phyloP scores from a whole-genome alignment of 2,797 vertebrate species.

The Notoglanidium macrostoma region DNA sequence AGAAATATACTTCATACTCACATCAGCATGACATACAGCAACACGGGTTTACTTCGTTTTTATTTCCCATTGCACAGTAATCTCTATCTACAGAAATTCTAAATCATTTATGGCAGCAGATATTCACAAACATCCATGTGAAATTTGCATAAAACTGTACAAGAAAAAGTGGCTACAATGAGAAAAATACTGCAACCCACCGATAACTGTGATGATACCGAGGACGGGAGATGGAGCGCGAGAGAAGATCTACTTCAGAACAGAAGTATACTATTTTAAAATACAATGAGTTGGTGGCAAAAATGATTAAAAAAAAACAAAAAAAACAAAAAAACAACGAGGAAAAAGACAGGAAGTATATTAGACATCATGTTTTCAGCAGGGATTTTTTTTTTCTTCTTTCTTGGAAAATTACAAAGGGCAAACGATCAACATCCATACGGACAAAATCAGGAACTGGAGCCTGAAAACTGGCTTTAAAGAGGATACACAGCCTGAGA shows the following conservation, averaged over 20 bases:
- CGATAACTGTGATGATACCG: conserved; percentile 74
- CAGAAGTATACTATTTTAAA: conserved; percentile 60
- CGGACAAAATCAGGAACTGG: conserved; percentile 67
- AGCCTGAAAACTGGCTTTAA: conserved; percentile 53
- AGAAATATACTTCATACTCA: too few species aligned
- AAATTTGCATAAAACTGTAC: conserved; percentile 81
- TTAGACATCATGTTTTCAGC: conserved; percentile 63
- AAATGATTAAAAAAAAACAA: conserved; percentile 58
- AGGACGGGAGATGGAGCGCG: conserved; percentile 57
- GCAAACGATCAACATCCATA: conserved; percentile 67
- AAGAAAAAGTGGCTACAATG: conserved; percentile 80
- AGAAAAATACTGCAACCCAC: conserved; percentile 81
- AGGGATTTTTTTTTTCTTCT: conserved; percentile 54
- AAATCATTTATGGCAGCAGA: conserved; percentile 81
- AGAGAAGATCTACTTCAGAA: conserved; percentile 69
- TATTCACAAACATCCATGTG: conserved; percentile 83
- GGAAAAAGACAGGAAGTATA: conserved; percentile 43
- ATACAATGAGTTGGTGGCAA: conserved; percentile 50
- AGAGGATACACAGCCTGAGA: conserved; percentile 31
- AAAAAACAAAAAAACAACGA: conserved; percentile 34
- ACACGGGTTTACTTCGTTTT: conserved; percentile 69
- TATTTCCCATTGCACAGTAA: conserved; percentile 82
- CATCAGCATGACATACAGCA: conserved; percentile 42
- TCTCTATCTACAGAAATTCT: conserved; percentile 85
- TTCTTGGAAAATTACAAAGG: conserved; percentile 62